A percentile compares a stretch with the other conserved stretches of the same genome.
Evolutionary conservation across 2,888 invertebrate genomes (phyloP).

Genomic region (Hoplodrina blanda): DNA sequence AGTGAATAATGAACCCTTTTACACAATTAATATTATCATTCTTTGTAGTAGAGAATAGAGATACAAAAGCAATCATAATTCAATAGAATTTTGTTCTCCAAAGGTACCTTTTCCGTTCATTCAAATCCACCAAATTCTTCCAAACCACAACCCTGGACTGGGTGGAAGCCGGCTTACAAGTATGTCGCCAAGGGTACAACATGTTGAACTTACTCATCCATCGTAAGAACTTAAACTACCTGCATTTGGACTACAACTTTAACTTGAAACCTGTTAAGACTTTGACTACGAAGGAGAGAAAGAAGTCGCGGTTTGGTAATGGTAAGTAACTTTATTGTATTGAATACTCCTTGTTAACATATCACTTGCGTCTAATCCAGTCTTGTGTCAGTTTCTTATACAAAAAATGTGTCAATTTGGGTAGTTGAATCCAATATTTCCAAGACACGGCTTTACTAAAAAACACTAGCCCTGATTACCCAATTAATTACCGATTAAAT

Average conservation of each 20-base stretch:
- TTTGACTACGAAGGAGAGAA: conserved; percentile 99
- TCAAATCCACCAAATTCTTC: conserved; percentile 99
- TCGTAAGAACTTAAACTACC: conserved; percentile 99
- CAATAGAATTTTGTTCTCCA: neutral
- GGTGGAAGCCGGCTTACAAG: conserved; percentile 99
- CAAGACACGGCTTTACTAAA: no score
- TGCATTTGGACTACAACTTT: conserved; percentile 99
- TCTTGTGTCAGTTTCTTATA: no score
- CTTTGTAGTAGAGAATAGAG: no score
- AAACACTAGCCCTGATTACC: no score
- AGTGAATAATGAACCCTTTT: neutral
- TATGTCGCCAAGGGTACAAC: conserved; percentile 99
- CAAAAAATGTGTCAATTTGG: no score
- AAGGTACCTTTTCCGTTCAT: conserved; percentile 98
- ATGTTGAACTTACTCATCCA: conserved; percentile 99
- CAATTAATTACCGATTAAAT: no score
- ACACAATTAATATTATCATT: neutral
- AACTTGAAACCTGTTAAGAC: conserved; percentile 99
- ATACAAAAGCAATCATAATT: neutral
- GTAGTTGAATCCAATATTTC: no score
- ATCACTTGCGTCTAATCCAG: no score
- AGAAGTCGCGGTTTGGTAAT: conserved; percentile 99
- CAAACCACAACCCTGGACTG: conserved; percentile 99
- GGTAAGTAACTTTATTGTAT: conserved; percentile 87
- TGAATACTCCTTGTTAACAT: neutral